These are phyloP conservation scores for Amphiprion percula DNA, from an alignment of 2,113 vertebrate genomes.

Conservation along the genomic window DNA sequence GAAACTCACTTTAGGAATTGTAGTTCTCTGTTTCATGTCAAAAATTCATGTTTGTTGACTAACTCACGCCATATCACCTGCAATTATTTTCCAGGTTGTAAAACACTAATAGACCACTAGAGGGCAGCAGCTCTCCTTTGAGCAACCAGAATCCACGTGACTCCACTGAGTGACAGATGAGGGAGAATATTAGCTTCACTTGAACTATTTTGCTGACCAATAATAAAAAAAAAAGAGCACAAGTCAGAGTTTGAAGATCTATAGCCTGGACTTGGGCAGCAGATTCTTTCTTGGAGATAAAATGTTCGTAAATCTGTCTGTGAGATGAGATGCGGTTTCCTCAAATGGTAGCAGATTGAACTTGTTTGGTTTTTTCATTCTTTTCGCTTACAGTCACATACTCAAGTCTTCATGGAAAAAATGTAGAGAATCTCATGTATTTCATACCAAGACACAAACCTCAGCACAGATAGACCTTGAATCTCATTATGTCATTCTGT, in stretches of 20 bases:
- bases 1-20: background rate
- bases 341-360: background rate
- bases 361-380: slow-evolving; percentile 8
- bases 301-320: background rate
- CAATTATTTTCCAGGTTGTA: background rate
- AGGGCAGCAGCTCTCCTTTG: slow-evolving; percentile 41
- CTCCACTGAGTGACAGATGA: background rate
- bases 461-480: background rate
- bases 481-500: background rate
- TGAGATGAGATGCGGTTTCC: background rate
- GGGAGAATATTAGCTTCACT: background rate
- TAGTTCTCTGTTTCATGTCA: too few species aligned
- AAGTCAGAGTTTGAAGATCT: background rate
- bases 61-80: too few species aligned
- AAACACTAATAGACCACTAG: slow-evolving; percentile 39
- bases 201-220: background rate
- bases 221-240: background rate
- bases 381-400: background rate
- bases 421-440: slow-evolving; percentile 38
- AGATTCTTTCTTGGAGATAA: background rate
- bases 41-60: too few species aligned
- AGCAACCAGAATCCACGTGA: background rate
- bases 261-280: background rate
- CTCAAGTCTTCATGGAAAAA: slow-evolving; percentile 18
- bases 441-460: slow-evolving; percentile 4